phyloP scores from a whole-genome alignment of 2,888 invertebrate species.

The Parnassius orleans region DNA sequence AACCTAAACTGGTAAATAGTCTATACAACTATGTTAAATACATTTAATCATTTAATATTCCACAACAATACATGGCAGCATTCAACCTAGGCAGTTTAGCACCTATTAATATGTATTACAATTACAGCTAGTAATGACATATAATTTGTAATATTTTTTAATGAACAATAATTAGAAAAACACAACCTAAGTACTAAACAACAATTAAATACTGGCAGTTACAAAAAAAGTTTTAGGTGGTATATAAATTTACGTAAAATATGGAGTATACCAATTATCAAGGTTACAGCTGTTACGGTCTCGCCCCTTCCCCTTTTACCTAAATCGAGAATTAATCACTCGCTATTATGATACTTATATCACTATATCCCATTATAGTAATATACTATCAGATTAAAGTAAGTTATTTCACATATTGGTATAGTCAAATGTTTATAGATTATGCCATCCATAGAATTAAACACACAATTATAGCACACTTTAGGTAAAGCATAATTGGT shows the following conservation, averaged over 20 bases:
- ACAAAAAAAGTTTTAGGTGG: constrained; percentile 25
- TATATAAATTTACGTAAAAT: constrained; percentile 12
- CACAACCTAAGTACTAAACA: constrained; percentile 64
- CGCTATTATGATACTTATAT: too few relatives aligned
- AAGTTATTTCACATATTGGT: too few relatives aligned
- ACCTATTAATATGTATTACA: constrained; percentile 17
- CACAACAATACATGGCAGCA: constrained; percentile 1
- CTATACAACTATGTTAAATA: constrained; percentile 18
- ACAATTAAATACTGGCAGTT: constrained; percentile 69
- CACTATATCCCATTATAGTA: too few relatives aligned
- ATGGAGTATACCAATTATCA: not conserved
- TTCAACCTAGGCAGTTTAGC: constrained; percentile 11
- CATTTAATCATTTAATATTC: constrained; percentile 6
- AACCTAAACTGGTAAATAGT: constrained; percentile 26
- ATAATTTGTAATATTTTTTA: constrained; percentile 26
- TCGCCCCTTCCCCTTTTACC: too few relatives aligned
- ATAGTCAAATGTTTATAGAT: too few relatives aligned
- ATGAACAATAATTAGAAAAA: constrained; percentile 39
- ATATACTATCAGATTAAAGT: too few relatives aligned
- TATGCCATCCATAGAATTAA: too few relatives aligned
- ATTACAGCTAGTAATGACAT: constrained; percentile 6
- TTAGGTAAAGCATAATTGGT: too few relatives aligned
- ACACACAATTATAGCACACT: too few relatives aligned
- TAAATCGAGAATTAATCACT: too few relatives aligned
- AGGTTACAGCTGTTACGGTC: too few relatives aligned